Percentiles rank a stretch among this genome's conserved stretches.
phyloP scores from a whole-genome alignment of 2,888 invertebrate genomes.

The Cryptocephalus primarius region DNA sequence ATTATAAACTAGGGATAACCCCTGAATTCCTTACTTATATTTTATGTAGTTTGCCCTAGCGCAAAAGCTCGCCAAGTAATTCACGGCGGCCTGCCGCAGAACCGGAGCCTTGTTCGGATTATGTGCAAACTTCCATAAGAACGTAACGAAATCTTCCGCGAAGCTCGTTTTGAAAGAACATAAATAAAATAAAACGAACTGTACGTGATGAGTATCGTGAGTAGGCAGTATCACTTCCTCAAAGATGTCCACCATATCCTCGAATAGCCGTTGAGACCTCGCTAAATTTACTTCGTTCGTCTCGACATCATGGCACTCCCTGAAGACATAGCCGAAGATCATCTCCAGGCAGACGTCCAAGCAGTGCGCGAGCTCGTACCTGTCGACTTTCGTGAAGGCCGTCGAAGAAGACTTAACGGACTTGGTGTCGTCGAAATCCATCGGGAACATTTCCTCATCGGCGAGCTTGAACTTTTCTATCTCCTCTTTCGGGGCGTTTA shows the following conservation, averaged over 20 bases:
- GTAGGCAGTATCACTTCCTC: slow-evolving; percentile 74
- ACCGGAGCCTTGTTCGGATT: slow-evolving; percentile 53
- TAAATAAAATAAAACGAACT: slow-evolving; percentile 65
- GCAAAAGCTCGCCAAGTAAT: slow-evolving; percentile 64
- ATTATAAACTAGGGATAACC: no score
- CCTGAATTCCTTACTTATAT: no score
- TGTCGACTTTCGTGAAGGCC: slow-evolving; percentile 25
- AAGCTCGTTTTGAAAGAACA: slow-evolving; percentile 52
- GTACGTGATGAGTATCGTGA: slow-evolving; percentile 69
- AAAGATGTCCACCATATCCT: slow-evolving; percentile 57
- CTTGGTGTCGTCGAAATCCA: slow-evolving; percentile 43
- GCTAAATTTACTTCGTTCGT: slow-evolving; percentile 42
- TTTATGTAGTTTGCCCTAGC: slow-evolving; percentile 49
- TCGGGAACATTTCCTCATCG: slow-evolving; percentile 40
- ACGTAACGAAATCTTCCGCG: slow-evolving; percentile 55
- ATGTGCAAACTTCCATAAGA: slow-evolving; percentile 63
- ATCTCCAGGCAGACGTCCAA: slow-evolving; percentile 71
- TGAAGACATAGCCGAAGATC: slow-evolving; percentile 57
- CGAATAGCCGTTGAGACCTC: slow-evolving; percentile 47
- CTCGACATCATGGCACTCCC: slow-evolving; percentile 42
- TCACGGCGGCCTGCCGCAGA: slow-evolving; percentile 57
- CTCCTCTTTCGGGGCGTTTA: slow-evolving; percentile 50
- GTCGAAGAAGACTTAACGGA: slow-evolving; percentile 19
- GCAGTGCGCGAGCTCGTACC: slow-evolving; percentile 41
- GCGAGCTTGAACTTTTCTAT: slow-evolving; percentile 33